These are phyloP conservation scores for Erebia ligea DNA, from an alignment of 2,888 invertebrate species.

Conservation along the genomic window DNA sequence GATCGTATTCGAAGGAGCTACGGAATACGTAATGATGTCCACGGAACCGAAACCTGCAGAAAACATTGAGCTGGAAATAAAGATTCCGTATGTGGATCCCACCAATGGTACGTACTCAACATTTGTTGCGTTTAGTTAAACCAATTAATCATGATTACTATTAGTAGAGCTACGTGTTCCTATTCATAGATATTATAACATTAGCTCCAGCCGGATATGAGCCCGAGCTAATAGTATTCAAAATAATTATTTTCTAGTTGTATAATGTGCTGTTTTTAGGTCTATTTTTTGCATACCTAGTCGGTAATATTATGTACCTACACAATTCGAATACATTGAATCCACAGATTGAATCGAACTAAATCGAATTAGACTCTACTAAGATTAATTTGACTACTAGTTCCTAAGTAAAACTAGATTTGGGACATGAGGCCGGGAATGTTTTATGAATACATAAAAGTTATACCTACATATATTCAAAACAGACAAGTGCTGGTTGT, in stretches of 20 bases:
- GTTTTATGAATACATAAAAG: conserved; percentile 48
- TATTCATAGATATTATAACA: conserved; percentile 26
- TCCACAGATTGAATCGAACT: not conserved
- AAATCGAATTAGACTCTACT: conserved; percentile 63
- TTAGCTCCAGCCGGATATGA: conserved; percentile 33
- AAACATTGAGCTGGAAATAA: conserved; percentile 83
- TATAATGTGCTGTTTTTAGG: not conserved
- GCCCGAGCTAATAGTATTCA: not conserved
- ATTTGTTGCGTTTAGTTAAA: conserved; percentile 12
- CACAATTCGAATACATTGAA: conserved; percentile 3
- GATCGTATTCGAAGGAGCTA: conserved; percentile 69
- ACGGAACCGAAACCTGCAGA: conserved; percentile 76
- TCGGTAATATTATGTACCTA: not conserved
- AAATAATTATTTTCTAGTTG: not conserved
- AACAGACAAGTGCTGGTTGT: conserved; percentile 72
- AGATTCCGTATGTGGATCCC: conserved; percentile 85
- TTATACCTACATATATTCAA: conserved; percentile 46
- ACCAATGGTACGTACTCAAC: conserved; percentile 80
- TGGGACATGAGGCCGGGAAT: conserved; percentile 70
- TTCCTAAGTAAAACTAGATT: conserved; percentile 41
- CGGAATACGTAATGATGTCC: conserved; percentile 75
- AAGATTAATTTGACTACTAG: conserved; percentile 54
- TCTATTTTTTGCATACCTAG: not conserved
- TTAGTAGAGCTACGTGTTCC: conserved; percentile 28
- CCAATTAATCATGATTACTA: conserved; percentile 28